Evolutionary conservation across 2,113 vertebrate species (phyloP), one percentile per base, ranked within the genome.

Genomic region (Salminus brasiliensis): DNA sequence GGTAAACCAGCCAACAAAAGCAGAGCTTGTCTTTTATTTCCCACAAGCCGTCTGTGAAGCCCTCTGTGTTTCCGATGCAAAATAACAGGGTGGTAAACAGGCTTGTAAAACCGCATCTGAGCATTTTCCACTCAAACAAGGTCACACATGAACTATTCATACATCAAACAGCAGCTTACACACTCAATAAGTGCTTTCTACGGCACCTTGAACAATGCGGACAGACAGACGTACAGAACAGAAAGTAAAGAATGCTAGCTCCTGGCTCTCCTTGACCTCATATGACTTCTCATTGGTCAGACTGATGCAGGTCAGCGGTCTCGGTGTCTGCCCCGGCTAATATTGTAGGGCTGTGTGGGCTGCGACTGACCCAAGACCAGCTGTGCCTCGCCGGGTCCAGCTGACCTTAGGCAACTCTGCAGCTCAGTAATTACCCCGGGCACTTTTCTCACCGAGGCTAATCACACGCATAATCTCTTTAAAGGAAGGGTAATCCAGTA

Each of bases 381-480:
- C 29, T 23, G 16, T 41, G 45, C 52, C 60, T 43, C 34, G 65
- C 9, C 30, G 66, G 43, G 34, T 76, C 39, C 68, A 72, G 68
- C 36, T 47, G 52, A 69, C 66, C 76, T 70, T 47, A 36, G 73
- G 27, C 39, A 53, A 71, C 66, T 62, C 74, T 62, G 69, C 59
- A 65, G 60, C 73, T 67, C 34, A 74, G 74, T 91, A 91, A 93
- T 91, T 89, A 92, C n/a, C 87, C 87, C 36, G 62, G 86, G 84
- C 85, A 83, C 85, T 91, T 91, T 89, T 91, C 91, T 90, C 88
- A 90, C 85, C 82, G 90, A 91, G 90, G 90, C 88, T 91, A 92
- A 92, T 92, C 89, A 90, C 72, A 81, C 84, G 85, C 77, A 84
- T 91, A 92, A 94, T 92, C 90, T 90, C 87, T 91, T 91, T 91